Percentiles rank a stretch among this genome's conserved stretches.
Conservation (phyloP, 2,797 vertebrate genomes). For the Anomalospiza imberbis region DNA sequence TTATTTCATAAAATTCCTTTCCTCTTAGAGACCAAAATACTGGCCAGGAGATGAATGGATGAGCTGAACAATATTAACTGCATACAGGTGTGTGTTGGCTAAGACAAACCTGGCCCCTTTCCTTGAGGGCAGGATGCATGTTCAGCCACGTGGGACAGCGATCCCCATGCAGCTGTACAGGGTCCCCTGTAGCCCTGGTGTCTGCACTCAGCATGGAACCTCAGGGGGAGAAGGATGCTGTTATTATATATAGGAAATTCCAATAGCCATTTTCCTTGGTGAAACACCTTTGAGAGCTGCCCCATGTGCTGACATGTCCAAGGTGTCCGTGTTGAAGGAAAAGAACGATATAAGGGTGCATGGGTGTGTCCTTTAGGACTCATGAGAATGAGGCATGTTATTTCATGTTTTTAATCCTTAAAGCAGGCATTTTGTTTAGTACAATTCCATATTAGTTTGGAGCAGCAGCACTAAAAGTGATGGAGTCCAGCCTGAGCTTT, state of each 20-base stretch:
- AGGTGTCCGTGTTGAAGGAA: not conserved
- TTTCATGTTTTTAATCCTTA: not conserved
- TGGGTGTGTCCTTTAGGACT: not conserved
- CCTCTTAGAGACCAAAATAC: not conserved
- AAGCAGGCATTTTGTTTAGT: not conserved
- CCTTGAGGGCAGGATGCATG: not conserved
- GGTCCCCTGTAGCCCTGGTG: not conserved
- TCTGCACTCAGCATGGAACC: not conserved
- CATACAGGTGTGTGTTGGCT: conserved; percentile 33
- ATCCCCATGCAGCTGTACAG: not conserved
- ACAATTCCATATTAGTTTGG: not conserved
- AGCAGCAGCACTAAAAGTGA: not conserved
- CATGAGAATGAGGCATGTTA: not conserved
- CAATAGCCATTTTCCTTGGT: not conserved
- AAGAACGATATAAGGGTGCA: not conserved
- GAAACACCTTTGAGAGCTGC: not conserved
- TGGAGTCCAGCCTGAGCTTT: not conserved
- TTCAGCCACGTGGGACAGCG: not conserved
- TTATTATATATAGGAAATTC: not conserved
- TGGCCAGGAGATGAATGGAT: not conserved
- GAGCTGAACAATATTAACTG: conserved; percentile 29
- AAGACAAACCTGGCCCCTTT: not conserved
- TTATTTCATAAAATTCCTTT: conserved; percentile 53
- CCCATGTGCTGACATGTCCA: not conserved
- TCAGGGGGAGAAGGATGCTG: not conserved